Conservation (phyloP, 2,888 invertebrate species). For the Baccha elongata region DNA sequence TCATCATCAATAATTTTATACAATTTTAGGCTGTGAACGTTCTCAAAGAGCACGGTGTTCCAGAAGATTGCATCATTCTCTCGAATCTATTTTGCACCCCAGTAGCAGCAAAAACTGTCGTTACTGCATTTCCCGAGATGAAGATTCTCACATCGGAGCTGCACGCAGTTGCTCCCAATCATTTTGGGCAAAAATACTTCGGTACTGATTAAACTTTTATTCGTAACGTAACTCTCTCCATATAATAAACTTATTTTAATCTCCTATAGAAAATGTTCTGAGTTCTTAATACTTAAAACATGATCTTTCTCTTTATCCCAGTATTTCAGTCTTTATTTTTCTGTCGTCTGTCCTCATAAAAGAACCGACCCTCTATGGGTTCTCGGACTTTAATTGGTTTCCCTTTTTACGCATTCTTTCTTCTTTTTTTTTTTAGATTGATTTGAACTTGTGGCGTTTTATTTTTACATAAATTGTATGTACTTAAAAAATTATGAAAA, state of each 20-base stretch:
- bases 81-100: constrained; percentile 99
- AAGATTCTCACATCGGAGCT: constrained; percentile 98
- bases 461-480: constrained; percentile 3
- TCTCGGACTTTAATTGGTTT: constrained; percentile 55
- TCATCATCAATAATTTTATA: not conserved
- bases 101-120: constrained; percentile 91
- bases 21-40: constrained; percentile 93
- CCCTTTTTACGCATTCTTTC: constrained; percentile 41
- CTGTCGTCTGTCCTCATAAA: constrained; percentile 23
- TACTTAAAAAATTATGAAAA: constrained; percentile 17
- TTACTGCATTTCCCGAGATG: constrained; percentile 93
- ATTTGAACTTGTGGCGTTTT: constrained; percentile 60
- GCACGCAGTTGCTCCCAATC: constrained; percentile 96
- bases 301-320: constrained; percentile 19
- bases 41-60: constrained; percentile 95
- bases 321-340: constrained; percentile 7
- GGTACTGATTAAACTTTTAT: constrained; percentile 91
- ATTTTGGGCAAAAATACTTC: constrained; percentile 99
- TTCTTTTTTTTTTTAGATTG: constrained; percentile 54
- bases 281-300: constrained; percentile 9
- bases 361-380: constrained; percentile 14
- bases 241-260: constrained; percentile 23
- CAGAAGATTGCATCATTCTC: constrained; percentile 97
- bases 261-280: constrained; percentile 37
- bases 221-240: constrained; percentile 33